Base-by-base conservation (phyloP, 2,888 invertebrate genomes). In the Dorcus hopei region DNA sequence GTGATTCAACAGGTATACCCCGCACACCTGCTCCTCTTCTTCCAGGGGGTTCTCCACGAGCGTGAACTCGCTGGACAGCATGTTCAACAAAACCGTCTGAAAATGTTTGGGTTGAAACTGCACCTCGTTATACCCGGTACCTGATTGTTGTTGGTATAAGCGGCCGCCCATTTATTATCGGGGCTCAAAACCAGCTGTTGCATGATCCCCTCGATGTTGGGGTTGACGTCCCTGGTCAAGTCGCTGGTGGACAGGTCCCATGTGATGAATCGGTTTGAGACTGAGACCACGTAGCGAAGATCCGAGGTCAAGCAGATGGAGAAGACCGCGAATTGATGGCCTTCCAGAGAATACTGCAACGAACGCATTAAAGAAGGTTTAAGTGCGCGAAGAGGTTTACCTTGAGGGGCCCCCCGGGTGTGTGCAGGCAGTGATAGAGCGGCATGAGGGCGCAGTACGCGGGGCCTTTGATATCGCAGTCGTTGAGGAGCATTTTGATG, bases 371-470 rank as follows among this genome's bases (percentile, higher is more conserved):
- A 9, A 45, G 16, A 9, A 45, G 16, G 8, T 45, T 45, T 16
- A 5, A 47, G 3, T 16, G 47, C 3, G 9, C 3, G 23, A 16
- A 16, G 47, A 3, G 14, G 47, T 14, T 47, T 75, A 92, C 93
- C 83, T 98, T 97, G 4, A 98, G 80, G 0, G 98, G 98, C 1
- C 98, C 98, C 47, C 98, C 98, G n/a, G 98, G 98, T 1, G 98
- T 97, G 74, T 98, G 97, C 62, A 97, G 81, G 71, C 97, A 97
- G 76, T 98, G 97, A 77, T 96, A 96, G 0, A 93, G 86, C 0
- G 98, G 97, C 66, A 97, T 83, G 52, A 98, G 78, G 0, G 97
- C 91, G 70, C 96, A 97, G 72, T 97, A 89, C 49, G 87, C 85
- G 38, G 93, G 89, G 0, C 97, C 97, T 71, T 91, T 89, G 16